These are phyloP conservation scores for Ficedula albicollis DNA, from an alignment of 2,797 vertebrate genomes.

Conservation along the genomic window DNA sequence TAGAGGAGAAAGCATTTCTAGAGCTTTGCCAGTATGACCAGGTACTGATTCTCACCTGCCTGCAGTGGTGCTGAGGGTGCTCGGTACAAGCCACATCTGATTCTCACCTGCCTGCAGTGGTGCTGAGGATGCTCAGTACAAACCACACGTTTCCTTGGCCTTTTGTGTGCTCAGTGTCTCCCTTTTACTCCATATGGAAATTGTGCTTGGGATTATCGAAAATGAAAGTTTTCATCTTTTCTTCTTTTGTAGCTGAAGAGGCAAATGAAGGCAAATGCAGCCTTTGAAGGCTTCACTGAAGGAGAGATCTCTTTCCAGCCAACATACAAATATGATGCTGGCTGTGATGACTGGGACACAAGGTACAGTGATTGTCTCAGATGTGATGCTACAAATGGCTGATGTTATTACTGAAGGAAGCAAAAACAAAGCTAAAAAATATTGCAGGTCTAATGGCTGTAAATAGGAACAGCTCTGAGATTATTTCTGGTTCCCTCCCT, in stretches of 20 bases:
- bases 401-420: not conserved
- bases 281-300: constrained; percentile 91
- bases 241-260: constrained; percentile 82
- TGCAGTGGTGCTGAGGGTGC: not conserved
- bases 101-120: not conserved
- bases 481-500: not conserved
- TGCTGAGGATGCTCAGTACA: not conserved
- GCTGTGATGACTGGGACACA: constrained; percentile 93
- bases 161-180: not conserved
- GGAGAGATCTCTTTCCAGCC: constrained; percentile 94
- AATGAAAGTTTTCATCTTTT: not conserved
- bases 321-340: constrained; percentile 95
- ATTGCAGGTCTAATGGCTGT: not conserved
- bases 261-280: constrained; percentile 87
- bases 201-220: not conserved
- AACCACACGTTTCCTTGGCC: not conserved
- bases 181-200: not conserved
- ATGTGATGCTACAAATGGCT: not conserved
- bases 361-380: constrained; percentile 78
- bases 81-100: not conserved
- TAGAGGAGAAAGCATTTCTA: constrained; percentile 86
- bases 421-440: not conserved
- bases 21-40: constrained; percentile 88
- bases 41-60: constrained; percentile 71
- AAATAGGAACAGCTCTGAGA: not conserved